Conservation (phyloP, 2,113 vertebrate genomes). For the Lates calcarifer region DNA sequence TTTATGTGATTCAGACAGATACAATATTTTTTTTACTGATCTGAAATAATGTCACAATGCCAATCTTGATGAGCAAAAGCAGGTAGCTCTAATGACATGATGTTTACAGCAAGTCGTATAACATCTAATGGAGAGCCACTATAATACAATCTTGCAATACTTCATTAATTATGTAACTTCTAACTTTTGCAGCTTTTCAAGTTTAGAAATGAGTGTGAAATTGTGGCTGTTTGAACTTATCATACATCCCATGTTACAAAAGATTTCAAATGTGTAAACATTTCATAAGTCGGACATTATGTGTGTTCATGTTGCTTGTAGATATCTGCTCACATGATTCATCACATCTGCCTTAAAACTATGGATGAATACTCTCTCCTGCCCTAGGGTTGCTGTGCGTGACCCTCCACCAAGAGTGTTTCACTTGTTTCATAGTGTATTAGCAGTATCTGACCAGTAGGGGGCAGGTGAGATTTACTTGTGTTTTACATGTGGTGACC, state of each 20-base stretch:
- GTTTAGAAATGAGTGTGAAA: background rate
- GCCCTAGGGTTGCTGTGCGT: background rate
- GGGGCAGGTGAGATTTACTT: slow-evolving; percentile 72
- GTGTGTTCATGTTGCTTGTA: background rate
- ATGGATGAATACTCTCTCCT: background rate
- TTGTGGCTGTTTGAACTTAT: background rate
- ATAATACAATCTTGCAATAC: background rate
- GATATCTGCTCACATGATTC: background rate
- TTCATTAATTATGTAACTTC: background rate
- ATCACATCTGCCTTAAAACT: background rate
- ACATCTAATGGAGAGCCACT: background rate
- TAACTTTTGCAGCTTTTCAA: no score
- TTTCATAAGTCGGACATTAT: background rate
- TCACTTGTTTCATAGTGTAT: background rate
- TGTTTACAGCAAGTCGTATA: background rate
- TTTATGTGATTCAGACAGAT: background rate
- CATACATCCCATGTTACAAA: background rate
- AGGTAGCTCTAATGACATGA: background rate
- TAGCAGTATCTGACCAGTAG: slow-evolving; percentile 54
- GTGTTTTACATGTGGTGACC: background rate
- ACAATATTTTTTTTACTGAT: background rate
- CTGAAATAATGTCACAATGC: background rate
- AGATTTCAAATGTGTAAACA: background rate
- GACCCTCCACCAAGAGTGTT: background rate
- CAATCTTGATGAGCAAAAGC: background rate